Conservation (phyloP, 2,888 invertebrate genomes). For the Pachycephus smyrnensis region DNA sequence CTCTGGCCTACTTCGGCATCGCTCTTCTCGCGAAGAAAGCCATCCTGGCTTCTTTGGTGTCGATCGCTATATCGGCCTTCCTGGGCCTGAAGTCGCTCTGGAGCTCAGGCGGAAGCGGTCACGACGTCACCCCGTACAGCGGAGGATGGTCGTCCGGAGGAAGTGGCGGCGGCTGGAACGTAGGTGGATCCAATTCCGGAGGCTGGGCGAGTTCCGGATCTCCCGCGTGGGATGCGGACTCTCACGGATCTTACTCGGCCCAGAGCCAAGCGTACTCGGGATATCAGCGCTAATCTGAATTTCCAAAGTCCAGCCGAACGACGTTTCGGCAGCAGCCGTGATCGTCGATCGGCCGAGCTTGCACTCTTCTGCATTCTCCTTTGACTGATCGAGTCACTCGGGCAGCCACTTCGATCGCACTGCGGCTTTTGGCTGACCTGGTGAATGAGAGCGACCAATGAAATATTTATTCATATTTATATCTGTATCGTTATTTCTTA, state of each 20-base stretch:
- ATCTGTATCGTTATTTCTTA: no score
- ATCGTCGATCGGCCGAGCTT: no score
- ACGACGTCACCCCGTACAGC: slow-evolving; percentile 60
- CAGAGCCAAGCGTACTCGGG: slow-evolving; percentile 59
- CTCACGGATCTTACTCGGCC: slow-evolving; percentile 41
- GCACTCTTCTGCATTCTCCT: no score
- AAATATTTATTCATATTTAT: no score
- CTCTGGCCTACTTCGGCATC: slow-evolving; percentile 71
- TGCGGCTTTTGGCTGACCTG: no score
- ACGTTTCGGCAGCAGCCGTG: no score
- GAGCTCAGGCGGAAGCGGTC: slow-evolving; percentile 47
- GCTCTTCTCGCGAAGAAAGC: slow-evolving; percentile 76
- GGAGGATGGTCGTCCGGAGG: slow-evolving; percentile 35
- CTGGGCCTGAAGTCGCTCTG: slow-evolving; percentile 63
- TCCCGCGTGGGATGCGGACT: slow-evolving; percentile 54
- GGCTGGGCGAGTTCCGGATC: slow-evolving; percentile 38
- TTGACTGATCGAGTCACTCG: no score
- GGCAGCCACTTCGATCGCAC: no score
- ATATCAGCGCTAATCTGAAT: slow-evolving; percentile 50
- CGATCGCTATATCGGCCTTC: slow-evolving; percentile 72
- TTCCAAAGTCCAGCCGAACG: not conserved
- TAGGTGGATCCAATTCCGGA: slow-evolving; percentile 41
- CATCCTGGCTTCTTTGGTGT: slow-evolving; percentile 71
- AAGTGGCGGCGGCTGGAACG: slow-evolving; percentile 39
- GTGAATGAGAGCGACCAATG: no score